These are phyloP conservation scores for Holacanthus passer DNA, from an alignment of 2,113 vertebrate genomes.

Conservation along the genomic window DNA sequence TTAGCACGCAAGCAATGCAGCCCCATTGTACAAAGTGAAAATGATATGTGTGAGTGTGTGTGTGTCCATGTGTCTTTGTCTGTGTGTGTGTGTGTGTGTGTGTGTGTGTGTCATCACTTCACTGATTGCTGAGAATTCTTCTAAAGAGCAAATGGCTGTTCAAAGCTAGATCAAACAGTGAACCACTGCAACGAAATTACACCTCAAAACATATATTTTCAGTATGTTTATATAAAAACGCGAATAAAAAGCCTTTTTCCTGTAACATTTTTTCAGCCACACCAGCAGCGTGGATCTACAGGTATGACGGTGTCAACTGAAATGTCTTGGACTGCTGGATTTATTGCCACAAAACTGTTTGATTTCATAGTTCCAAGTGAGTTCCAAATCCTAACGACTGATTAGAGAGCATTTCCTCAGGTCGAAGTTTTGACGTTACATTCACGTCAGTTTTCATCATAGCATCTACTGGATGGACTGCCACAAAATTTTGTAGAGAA, in stretches of 20 bases:
- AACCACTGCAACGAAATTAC: not conserved
- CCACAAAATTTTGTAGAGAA: not conserved
- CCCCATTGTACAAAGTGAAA: not conserved
- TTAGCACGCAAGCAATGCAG: constrained; percentile 23
- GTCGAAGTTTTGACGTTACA: too few relatives aligned
- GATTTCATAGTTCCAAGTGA: too few relatives aligned
- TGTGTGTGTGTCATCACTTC: not conserved
- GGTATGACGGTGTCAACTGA: not conserved
- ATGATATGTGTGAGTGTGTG: not conserved
- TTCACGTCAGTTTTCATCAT: not conserved
- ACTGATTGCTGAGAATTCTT: constrained; percentile 35
- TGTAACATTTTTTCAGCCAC: not conserved
- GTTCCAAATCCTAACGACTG: too few relatives aligned
- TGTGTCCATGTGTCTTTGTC: not conserved
- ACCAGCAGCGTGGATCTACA: not conserved
- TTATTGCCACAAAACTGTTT: too few relatives aligned
- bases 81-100: not conserved
- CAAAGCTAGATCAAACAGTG: not conserved
- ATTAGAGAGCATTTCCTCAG: not conserved
- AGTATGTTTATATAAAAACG: not conserved
- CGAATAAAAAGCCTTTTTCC: not conserved
- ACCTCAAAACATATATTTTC: not conserved
- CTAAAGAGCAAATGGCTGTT: constrained; percentile 3
- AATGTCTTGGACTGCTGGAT: not conserved
- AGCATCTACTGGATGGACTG: not conserved